Evolutionary conservation across 1,140 invertebrate species (phyloP).

Genomic region (Nephila pilipes): DNA sequence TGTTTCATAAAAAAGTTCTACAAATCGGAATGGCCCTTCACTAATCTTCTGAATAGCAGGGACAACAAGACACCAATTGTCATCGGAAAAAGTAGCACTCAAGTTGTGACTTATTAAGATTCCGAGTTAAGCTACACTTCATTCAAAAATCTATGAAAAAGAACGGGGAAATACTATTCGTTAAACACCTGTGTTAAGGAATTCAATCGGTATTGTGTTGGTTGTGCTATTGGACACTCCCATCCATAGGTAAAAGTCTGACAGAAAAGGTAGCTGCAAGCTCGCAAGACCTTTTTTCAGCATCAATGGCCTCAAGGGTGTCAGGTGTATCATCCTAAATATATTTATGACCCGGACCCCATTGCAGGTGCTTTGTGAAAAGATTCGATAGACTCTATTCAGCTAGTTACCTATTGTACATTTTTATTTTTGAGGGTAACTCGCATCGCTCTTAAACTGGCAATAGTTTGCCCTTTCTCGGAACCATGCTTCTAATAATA

Average conservation of each 20-base stretch:
- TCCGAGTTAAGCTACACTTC: too few relatives aligned
- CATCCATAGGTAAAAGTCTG: background rate
- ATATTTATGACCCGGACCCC: background rate
- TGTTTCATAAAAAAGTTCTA: too few relatives aligned
- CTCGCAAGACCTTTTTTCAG: background rate
- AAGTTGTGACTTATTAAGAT: background rate
- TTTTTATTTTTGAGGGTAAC: too few relatives aligned
- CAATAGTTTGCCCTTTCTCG: too few relatives aligned
- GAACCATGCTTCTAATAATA: too few relatives aligned
- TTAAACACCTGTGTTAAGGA: background rate
- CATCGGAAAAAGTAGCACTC: background rate
- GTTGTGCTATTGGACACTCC: background rate
- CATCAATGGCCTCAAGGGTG: slow-evolving; percentile 1
- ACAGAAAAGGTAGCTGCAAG: background rate
- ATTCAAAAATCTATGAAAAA: background rate
- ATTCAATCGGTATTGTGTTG: background rate
- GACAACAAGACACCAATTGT: background rate
- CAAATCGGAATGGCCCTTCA: background rate
- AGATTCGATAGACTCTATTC: background rate
- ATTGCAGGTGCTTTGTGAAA: background rate
- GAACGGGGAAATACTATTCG: background rate
- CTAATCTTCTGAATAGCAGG: background rate
- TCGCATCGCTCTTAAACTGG: too few relatives aligned
- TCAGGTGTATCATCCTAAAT: slow-evolving; percentile 16
- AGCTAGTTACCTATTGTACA: too few relatives aligned